A percentile compares a stretch with the other conserved stretches of the same genome.
Evolutionary conservation across 2,797 vertebrate species (phyloP).

Genomic region (Xenopus petersii): DNA sequence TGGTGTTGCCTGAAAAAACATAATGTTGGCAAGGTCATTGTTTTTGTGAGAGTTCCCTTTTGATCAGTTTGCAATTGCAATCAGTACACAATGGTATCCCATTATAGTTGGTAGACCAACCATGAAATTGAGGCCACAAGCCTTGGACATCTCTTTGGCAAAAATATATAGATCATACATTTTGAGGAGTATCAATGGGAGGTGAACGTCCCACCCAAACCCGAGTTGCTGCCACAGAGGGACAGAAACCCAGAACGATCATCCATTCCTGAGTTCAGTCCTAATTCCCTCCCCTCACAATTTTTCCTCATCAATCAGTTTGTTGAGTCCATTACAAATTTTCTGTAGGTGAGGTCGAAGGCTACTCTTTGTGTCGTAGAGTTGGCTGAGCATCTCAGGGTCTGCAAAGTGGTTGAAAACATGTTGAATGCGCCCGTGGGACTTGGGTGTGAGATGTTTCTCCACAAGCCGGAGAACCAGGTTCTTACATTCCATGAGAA

Average conservation of each 20-base stretch:
- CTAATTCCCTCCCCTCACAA: constrained; percentile 51
- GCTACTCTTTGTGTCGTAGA: constrained; percentile 72
- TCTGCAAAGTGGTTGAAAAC: constrained; percentile 87
- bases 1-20: not conserved
- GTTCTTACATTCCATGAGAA: constrained; percentile 76
- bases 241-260: not conserved
- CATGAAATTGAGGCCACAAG: not conserved
- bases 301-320: constrained; percentile 81
- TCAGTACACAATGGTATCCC: not conserved
- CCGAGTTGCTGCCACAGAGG: not conserved
- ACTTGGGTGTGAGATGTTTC: constrained; percentile 83
- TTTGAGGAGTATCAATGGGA: not conserved
- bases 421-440: constrained; percentile 80
- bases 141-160: not conserved
- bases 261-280: not conserved
- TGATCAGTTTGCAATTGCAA: not conserved
- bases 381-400: constrained; percentile 72
- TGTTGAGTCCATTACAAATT: constrained; percentile 82
- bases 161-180: not conserved
- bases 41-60: not conserved
- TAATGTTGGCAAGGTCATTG: not conserved
- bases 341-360: constrained; percentile 71
- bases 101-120: not conserved
- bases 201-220: not conserved
- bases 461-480: constrained; percentile 79